Base-by-base conservation (phyloP, 2,113 vertebrate genomes). In the Elephas maximus region DNA sequence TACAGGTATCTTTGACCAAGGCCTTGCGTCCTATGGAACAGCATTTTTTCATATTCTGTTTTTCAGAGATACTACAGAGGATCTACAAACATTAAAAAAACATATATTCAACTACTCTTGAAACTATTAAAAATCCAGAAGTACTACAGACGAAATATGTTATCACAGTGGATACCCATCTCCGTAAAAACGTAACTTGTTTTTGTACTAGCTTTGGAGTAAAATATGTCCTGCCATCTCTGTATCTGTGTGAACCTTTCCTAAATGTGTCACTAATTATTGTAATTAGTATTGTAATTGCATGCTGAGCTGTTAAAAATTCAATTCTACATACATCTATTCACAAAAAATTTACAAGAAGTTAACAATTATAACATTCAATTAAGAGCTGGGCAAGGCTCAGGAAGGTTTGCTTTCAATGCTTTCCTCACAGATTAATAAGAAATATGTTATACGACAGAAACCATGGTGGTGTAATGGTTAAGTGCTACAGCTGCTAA, bases 311-410 rank as follows among this genome's bases (percentile, higher is more conserved):
- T 92, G 89, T 62, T n/a, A 86, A 86, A 91, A 96, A 51, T 63
- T 87, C 37, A 88, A 33, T 65, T 95, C 48, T 91, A 57, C 41
- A 28, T 48, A 84, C 51, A 15, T 86, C 67, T 90, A 8, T 90
- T 78, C 84, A 24, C 62, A 8, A 79, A 83, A 95, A 96, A 92
- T 96, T 95, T 45, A 96, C 51, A 95, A 71, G 30, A 86, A 81
- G 77, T 92, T 62, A 18, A 86, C 6, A 94, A 73, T 37, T 57
- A 93, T 23, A 96, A 89, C 4, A 74, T 4, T n/a, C 67, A 93
- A 73, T 71, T 60, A 94, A 63, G 45, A 51, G 30, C 2, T 91
- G 37, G 57, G 62, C 48, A 92, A 86, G n/a, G 33, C 21, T 88
- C 18, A 48, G 62, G 69, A 48, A 11, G 41, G 12, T 78, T 60